Evolutionary conservation across 1,140 invertebrate species (phyloP).

Genomic region (Epicauta chinensis): DNA sequence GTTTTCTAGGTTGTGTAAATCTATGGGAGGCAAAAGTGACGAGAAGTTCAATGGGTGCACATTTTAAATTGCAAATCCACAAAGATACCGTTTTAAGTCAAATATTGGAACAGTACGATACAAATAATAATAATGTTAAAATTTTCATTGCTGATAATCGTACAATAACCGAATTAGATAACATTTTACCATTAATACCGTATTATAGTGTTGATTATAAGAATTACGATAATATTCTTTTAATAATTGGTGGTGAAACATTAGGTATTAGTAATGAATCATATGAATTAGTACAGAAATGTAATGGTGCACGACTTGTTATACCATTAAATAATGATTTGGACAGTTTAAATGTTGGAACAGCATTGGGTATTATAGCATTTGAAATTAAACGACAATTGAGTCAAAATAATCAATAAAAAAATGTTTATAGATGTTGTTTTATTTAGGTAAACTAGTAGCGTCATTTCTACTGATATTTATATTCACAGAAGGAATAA

Average conservation of each 20-base stretch:
- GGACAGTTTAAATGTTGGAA: constrained; percentile 80
- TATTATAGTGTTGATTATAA: constrained; percentile 56
- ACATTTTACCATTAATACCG: constrained; percentile 46
- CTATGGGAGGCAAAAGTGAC: constrained; percentile 85
- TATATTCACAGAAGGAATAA: too few species aligned
- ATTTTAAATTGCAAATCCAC: constrained; percentile 70
- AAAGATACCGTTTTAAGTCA: constrained; percentile 59
- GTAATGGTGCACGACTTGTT: constrained; percentile 58
- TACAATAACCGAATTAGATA: constrained; percentile 31
- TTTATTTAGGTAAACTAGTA: too few species aligned
- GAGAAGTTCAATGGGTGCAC: constrained; percentile 70
- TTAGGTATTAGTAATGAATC: constrained; percentile 68
- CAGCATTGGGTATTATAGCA: constrained; percentile 72
- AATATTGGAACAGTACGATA: constrained; percentile 48
- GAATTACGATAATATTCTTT: constrained; percentile 45
- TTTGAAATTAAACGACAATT: constrained; percentile 80
- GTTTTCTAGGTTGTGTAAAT: constrained; percentile 64
- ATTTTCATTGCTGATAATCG: constrained; percentile 71
- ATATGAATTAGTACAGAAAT: constrained; percentile 49
- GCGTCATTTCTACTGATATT: too few species aligned
- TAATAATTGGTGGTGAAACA: constrained; percentile 83
- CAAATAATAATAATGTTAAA: constrained; percentile 39
- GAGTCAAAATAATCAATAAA: background rate
- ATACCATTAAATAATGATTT: constrained; percentile 72
- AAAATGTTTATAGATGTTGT: too few species aligned